Conservation (phyloP, 1,140 invertebrate genomes). For the Panagrolaimus sp. region DNA sequence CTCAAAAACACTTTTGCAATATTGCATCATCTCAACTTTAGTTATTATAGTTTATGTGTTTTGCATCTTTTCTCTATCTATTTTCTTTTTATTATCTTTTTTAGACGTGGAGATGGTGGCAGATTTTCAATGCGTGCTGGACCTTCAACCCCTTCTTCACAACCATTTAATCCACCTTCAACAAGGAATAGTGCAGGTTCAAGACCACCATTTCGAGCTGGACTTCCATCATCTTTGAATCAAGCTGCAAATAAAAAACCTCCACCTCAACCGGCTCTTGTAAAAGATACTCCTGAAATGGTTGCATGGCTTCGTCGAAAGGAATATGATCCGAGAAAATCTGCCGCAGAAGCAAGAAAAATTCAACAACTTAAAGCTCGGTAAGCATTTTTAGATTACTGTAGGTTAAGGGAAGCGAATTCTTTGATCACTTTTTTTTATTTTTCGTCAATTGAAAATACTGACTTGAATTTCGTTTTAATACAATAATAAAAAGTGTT, state of each 20-base stretch:
- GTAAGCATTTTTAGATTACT: conserved; percentile 25
- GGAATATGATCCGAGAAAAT: conserved; percentile 43
- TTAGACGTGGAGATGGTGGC: conserved; percentile 41
- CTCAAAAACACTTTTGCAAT: conserved; percentile 27
- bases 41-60: conserved; percentile 27
- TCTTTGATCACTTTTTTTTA: too few species aligned
- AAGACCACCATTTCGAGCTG: conserved; percentile 31
- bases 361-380: conserved; percentile 46
- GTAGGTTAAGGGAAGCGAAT: too few species aligned
- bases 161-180: neutral
- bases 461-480: too few species aligned
- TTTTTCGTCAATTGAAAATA: too few species aligned
- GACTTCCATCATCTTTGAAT: neutral
- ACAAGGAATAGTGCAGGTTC: neutral
- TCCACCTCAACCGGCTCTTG: neutral
- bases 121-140: conserved; percentile 44
- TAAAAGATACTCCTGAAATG: conserved; percentile 45
- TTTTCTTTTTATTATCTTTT: conserved; percentile 13
- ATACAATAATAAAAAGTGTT: too few species aligned
- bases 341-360: conserved; percentile 37
- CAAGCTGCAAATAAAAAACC: neutral
- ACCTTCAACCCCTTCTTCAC: neutral
- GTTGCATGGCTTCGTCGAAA: conserved; percentile 46
- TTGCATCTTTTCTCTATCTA: neutral
- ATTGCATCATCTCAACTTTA: conserved; percentile 50